Conservation (phyloP, 2,888 invertebrate genomes). For the Trachelus tabidus region DNA sequence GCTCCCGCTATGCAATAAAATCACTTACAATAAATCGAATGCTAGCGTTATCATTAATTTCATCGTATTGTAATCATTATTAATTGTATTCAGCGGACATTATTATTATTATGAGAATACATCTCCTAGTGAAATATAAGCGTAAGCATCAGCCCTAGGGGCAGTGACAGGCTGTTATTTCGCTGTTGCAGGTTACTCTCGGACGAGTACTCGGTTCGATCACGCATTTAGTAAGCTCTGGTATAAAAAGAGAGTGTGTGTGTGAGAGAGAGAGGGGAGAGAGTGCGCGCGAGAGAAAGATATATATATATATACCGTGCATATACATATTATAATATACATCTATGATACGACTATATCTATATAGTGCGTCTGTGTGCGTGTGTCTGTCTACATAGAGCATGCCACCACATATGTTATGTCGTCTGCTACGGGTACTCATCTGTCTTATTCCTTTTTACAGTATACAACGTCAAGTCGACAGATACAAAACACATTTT, state of each 20-base stretch:
- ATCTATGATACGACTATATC: slow-evolving; percentile 5
- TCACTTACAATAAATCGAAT: neutral
- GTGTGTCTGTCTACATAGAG: slow-evolving; percentile 51
- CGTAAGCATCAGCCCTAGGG: slow-evolving; percentile 45
- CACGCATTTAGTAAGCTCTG: slow-evolving; percentile 66
- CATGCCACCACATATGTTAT: slow-evolving; percentile 51
- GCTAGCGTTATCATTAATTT: neutral
- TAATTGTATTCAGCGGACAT: neutral
- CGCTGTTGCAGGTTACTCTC: slow-evolving; percentile 66
- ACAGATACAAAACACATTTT: neutral
- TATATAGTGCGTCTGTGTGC: slow-evolving; percentile 1
- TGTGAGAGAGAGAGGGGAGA: slow-evolving; percentile 33
- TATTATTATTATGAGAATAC: neutral
- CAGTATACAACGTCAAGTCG: neutral
- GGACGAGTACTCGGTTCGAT: slow-evolving; percentile 66
- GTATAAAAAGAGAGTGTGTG: slow-evolving; percentile 47
- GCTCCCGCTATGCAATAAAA: neutral
- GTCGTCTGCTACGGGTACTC: slow-evolving; percentile 32
- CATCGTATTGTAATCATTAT: neutral
- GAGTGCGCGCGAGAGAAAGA: too few relatives aligned
- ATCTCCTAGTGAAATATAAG: slow-evolving; percentile 21
- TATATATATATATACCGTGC: slow-evolving; percentile 34
- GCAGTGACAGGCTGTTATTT: slow-evolving; percentile 63
- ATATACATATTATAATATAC: slow-evolving; percentile 26
- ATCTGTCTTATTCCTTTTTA: slow-evolving; percentile 30